Evolutionary conservation across 2,888 invertebrate species (phyloP).

Genomic region (Lasioglossum marginatum): DNA sequence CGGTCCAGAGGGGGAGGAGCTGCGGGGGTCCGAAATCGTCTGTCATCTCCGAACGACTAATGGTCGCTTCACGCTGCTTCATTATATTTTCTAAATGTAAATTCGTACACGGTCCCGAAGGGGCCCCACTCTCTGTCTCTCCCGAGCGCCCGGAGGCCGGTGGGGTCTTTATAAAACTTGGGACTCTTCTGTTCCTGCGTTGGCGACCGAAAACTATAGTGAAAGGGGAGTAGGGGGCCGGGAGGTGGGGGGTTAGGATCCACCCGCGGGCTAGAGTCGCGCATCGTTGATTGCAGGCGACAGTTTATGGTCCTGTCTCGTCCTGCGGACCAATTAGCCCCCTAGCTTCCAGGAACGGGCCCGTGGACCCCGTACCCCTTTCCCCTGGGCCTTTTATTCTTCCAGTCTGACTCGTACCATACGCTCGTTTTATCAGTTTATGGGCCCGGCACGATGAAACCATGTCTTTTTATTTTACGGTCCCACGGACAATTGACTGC

Average conservation of each 20-base stretch:
- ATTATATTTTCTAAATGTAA: slow-evolving; percentile 85
- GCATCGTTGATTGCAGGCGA: slow-evolving; percentile 82
- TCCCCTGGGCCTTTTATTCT: slow-evolving; percentile 1
- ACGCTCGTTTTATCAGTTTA: slow-evolving; percentile 73
- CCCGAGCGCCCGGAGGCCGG: slow-evolving; percentile 72
- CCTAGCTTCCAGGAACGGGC: slow-evolving; percentile 81
- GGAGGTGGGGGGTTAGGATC: slow-evolving; percentile 32
- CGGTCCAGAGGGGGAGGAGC: slow-evolving; percentile 75
- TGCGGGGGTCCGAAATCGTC: slow-evolving; percentile 84
- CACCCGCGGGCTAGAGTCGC: slow-evolving; percentile 78
- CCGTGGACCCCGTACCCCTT: slow-evolving; percentile 60
- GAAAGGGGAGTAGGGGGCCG: slow-evolving; percentile 13
- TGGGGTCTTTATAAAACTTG: slow-evolving; percentile 80
- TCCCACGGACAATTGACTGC: background rate
- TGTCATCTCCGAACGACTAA: slow-evolving; percentile 85
- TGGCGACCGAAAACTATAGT: slow-evolving; percentile 16
- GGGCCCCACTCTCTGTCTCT: slow-evolving; percentile 65
- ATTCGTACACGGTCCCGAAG: slow-evolving; percentile 81
- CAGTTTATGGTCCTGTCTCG: slow-evolving; percentile 83
- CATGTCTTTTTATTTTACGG: slow-evolving; percentile 30
- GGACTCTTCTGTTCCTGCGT: slow-evolving; percentile 61
- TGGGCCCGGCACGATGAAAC: slow-evolving; percentile 48
- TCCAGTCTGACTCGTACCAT: slow-evolving; percentile 12
- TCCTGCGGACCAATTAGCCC: slow-evolving; percentile 82
- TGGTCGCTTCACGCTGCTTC: slow-evolving; percentile 84